phyloP scores from a whole-genome alignment of 2,113 vertebrate species.

The Tenebrosternarchus preto region DNA sequence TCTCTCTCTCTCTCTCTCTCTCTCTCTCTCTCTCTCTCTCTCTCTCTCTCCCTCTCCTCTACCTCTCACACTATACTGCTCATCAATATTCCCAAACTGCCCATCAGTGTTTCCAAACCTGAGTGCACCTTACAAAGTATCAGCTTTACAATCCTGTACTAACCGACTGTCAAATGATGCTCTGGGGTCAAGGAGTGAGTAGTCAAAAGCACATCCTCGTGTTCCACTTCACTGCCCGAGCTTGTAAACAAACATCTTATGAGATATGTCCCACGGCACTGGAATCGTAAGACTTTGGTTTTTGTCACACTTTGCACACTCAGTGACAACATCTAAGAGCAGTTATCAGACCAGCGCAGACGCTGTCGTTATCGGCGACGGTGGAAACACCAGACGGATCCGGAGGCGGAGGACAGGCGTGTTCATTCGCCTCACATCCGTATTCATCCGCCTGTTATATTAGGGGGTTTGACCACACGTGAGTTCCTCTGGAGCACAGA shows the following conservation, averaged over 20 bases:
- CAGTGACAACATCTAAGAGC: slow-evolving; percentile 31
- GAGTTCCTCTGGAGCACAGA: neutral
- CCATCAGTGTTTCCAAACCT: neutral
- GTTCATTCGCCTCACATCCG: neutral
- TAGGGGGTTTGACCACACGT: neutral
- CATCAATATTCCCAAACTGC: neutral
- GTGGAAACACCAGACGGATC: slow-evolving; percentile 26
- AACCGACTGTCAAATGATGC: neutral
- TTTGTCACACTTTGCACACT: slow-evolving; percentile 29
- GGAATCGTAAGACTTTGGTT: slow-evolving; percentile 29
- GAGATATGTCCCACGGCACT: slow-evolving; percentile 20
- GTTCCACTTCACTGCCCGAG: slow-evolving; percentile 16
- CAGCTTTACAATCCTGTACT: too few species aligned
- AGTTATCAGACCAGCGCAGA: slow-evolving; percentile 44
- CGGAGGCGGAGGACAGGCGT: slow-evolving; percentile 14
- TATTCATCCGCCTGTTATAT: neutral
- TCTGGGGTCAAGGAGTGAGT: neutral
- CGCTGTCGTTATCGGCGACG: slow-evolving; percentile 18
- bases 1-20: neutral
- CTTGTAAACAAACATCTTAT: slow-evolving; percentile 29
- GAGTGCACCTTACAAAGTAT: neutral
- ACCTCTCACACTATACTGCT: neutral
- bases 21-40: neutral
- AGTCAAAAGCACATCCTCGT: neutral
- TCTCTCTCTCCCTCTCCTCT: slow-evolving; percentile 2